A percentile compares a stretch with the other conserved stretches of the same genome.
These are phyloP conservation scores for Anguilla pacifica DNA, from an alignment of 2,797 vertebrate genomes.

Conservation along the genomic window DNA sequence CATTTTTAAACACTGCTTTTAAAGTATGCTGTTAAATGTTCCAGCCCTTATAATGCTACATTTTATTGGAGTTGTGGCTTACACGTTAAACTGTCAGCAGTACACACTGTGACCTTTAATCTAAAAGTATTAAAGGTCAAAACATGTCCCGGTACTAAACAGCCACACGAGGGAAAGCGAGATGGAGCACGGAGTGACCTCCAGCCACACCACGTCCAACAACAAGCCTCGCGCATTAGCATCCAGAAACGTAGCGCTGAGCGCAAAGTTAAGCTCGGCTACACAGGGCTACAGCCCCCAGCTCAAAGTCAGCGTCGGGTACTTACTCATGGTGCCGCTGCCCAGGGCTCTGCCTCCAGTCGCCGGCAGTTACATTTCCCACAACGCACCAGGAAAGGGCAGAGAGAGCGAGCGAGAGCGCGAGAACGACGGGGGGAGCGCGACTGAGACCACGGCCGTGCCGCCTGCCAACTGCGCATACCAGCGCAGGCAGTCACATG, in stretches of 20 bases:
- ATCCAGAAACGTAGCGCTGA: constrained; percentile 11
- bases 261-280: constrained; percentile 4
- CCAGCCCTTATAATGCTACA: background rate
- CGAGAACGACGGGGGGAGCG: background rate
- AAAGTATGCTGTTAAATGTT: background rate
- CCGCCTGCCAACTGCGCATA: constrained; percentile 61
- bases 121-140: background rate
- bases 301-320: constrained; percentile 36
- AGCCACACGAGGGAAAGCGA: background rate
- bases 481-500: constrained; percentile 63
- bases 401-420: constrained; percentile 35
- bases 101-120: background rate
- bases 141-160: background rate
- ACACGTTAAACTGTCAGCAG: background rate
- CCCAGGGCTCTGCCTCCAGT: constrained; percentile 54
- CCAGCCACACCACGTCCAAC: constrained; percentile 12
- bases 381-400: constrained; percentile 52
- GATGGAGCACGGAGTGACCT: background rate
- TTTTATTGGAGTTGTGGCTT: background rate
- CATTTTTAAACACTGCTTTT: background rate
- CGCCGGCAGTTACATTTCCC: constrained; percentile 70
- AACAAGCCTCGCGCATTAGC: constrained; percentile 31
- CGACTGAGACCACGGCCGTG: constrained; percentile 53
- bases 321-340: constrained; percentile 75
- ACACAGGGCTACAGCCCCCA: constrained; percentile 11